A percentile compares a stretch with the other conserved stretches of the same genome.
These are phyloP conservation scores for Oscheius sp. DNA, from an alignment of 2,888 invertebrate species.

Conservation along the genomic window DNA sequence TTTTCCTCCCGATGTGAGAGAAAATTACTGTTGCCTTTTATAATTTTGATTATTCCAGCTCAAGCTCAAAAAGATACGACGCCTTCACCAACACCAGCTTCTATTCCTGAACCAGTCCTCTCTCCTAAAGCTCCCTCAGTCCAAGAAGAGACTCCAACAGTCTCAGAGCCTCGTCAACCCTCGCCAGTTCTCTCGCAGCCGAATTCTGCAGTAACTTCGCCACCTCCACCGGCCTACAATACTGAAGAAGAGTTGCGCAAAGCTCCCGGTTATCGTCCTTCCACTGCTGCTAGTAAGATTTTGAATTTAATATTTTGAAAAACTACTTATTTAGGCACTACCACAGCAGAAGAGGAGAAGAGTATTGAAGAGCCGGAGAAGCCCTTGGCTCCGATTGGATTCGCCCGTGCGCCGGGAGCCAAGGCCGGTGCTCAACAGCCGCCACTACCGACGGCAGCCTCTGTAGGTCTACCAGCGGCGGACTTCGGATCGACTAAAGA, in stretches of 20 bases:
- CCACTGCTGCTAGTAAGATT: neutral
- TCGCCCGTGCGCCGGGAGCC: constrained; percentile 2
- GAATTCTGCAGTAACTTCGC: neutral
- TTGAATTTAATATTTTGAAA: neutral
- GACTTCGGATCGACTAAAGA: constrained; percentile 2
- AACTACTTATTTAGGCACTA: too few species aligned
- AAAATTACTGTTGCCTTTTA: neutral
- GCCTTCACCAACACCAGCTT: neutral
- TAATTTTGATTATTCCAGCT: neutral
- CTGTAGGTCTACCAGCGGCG: too few species aligned
- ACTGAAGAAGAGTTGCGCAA: constrained; percentile 69
- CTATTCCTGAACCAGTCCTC: neutral
- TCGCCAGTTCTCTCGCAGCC: constrained; percentile 3
- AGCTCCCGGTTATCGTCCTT: constrained; percentile 71
- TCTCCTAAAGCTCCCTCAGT: neutral
- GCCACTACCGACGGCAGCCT: neutral
- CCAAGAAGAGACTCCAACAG: constrained; percentile 9
- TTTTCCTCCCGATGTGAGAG: too few species aligned
- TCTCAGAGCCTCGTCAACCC: neutral
- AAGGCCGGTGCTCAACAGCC: neutral
- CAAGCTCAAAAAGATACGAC: neutral
- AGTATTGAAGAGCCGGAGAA: neutral
- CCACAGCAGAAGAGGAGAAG: too few species aligned
- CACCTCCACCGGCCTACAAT: neutral
- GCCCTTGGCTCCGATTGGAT: neutral